Evolutionary conservation across 2,888 invertebrate genomes (phyloP).

Genomic region (Zygaena filipendulae): DNA sequence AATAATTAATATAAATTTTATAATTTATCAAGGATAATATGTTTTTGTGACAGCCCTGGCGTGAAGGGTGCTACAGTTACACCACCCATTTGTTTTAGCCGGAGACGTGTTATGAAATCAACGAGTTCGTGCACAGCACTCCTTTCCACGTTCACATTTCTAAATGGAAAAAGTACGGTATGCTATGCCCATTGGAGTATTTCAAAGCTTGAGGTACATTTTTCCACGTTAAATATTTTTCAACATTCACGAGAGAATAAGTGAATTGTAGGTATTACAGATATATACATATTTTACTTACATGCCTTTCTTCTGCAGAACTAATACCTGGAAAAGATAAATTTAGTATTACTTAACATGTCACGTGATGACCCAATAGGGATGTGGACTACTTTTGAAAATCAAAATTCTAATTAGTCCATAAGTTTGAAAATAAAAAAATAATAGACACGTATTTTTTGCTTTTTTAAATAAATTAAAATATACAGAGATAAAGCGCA

Average conservation of each 20-base stretch:
- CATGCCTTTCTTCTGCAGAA: slow-evolving; percentile 65
- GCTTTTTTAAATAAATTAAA: no score
- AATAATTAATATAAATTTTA: no score
- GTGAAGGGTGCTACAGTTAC: slow-evolving; percentile 45
- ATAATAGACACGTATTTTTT: no score
- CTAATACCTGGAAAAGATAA: slow-evolving; percentile 56
- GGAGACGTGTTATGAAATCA: slow-evolving; percentile 65
- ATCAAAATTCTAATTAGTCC: no score
- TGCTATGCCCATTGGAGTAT: slow-evolving; percentile 40
- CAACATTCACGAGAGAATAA: not conserved
- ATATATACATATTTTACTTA: slow-evolving; percentile 32
- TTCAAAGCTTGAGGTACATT: no score
- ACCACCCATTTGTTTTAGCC: slow-evolving; percentile 63
- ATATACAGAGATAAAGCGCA: no score
- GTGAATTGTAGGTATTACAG: not conserved
- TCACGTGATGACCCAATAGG: no score
- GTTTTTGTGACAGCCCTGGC: slow-evolving; percentile 25
- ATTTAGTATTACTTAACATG: slow-evolving; percentile 16
- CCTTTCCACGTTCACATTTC: slow-evolving; percentile 45
- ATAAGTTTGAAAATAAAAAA: no score
- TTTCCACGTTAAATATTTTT: no score
- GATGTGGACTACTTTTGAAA: no score
- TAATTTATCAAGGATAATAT: not conserved
- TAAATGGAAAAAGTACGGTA: slow-evolving; percentile 58
- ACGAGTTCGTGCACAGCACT: slow-evolving; percentile 65